Evolutionary conservation across 2,113 vertebrate genomes (phyloP), one percentile per base, ranked within the genome.

Genomic region (Amia ocellicauda): DNA sequence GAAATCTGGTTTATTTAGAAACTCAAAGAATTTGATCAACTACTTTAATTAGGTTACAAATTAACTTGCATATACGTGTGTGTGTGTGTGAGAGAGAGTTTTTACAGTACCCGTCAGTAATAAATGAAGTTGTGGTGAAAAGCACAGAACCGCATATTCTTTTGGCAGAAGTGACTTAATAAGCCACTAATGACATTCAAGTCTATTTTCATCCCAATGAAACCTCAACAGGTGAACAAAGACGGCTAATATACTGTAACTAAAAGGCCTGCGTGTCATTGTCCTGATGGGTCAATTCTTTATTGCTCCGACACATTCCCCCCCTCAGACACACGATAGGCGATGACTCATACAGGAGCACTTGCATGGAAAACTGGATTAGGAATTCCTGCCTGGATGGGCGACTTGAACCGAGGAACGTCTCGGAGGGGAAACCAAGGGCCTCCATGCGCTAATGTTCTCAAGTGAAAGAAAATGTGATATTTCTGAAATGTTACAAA

Each of bases 301-400:
- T 57, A 31, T 57, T n/a, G 54, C 26, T 28, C 28, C n/a, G 54
- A 56, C 54, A 28, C 16, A 47, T 47, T 14, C 17, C 28, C 26
- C 26, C 26, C 54, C 54, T 56, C 19, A 10, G 58, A 60, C 36
- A 43, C 10, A 22, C 40, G 17, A 60, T 60, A 60, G 23, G 36
- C 31, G 13, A 43, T 19, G 40, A 43, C 22, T 45, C 42, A 42
- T 22, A 42, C 3, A 42, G 36, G 23, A 43, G 19, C 23, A 2
- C 42, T 28, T 26, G 14, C 16, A 20, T 19, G 14, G n/a, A 27
- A 63, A 49, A 42, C 31, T n/a, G 41, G 29, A 41, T 54, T 63
- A 41, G 45, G 22, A 41, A 63, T 63, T 66, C 55, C 63, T 40
- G 27, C 52, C 56, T 36, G 45, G 36, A 7, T 7, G n/a, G 55